Evolutionary conservation across 2,113 vertebrate species (phyloP).

Genomic region (Daphoenositta chrysoptera): DNA sequence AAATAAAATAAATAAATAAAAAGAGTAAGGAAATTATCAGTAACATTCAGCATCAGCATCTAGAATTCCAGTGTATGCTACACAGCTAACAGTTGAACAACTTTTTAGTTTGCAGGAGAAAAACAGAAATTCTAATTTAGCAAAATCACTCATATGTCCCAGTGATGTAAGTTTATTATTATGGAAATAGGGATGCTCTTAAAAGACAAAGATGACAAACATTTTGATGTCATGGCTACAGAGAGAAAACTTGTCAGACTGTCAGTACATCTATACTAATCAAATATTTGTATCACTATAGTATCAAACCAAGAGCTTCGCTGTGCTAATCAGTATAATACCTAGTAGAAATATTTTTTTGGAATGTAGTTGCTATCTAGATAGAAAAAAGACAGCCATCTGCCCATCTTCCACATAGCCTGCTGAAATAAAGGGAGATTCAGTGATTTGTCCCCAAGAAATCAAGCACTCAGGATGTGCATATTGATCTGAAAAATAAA

Average conservation of each 20-base stretch:
- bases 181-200: background rate
- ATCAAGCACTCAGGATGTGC: background rate
- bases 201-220: background rate
- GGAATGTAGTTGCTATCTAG: background rate
- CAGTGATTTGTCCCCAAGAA: background rate
- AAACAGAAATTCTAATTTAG: background rate
- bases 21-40: conserved; percentile 33
- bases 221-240: background rate
- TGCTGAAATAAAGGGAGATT: background rate
- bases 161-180: background rate
- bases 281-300: background rate
- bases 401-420: background rate
- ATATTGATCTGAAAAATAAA: background rate
- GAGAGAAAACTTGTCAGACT: background rate
- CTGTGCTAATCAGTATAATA: background rate
- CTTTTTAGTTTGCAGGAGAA: background rate
- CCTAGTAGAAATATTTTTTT: background rate
- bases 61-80: background rate
- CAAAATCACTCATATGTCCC: background rate
- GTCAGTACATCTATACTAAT: background rate
- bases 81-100: background rate
- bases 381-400: background rate
- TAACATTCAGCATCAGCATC: background rate
- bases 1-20: too few species aligned
- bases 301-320: background rate